Evolutionary conservation across 2,113 vertebrate species (phyloP), one percentile per base, ranked within the genome.

Genomic region (Struthio camelus): DNA sequence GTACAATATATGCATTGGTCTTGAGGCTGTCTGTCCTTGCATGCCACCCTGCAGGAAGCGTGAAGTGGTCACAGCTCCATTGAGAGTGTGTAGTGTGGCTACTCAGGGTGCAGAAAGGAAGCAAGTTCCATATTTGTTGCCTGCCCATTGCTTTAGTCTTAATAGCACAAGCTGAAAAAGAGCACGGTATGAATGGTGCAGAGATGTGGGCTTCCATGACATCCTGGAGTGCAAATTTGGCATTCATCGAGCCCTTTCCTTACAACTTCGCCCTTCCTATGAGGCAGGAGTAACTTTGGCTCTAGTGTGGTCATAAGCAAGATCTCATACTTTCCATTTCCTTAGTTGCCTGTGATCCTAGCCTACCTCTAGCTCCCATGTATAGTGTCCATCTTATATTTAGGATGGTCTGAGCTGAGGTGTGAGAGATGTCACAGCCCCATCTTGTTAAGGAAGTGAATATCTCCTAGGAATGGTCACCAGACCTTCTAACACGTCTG

Each of bases 21-120:
- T 82, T 89, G 65, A 87, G 84, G 19, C 85, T 91, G 80, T 53
- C 54, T 62, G 58, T 34, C 27, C 82, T 85, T 87, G 76, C 76
- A 16, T 42, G n/a, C 22, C 36, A 54, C 69, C 73, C 64, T 80
- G 69, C 81, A 89, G 75, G 51, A 77, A 91, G 36, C 30, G 6
- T 4, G 30, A 80, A 50, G 44, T 61, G 81, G 48, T 90, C 72
- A 3, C 53, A 59, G 62, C 44, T 67, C 79, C 40, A 27, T 38
- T 75, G 42, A 8, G 25, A 90, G 40, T 11, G 3, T 2, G 3
- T 65, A 22, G 36, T 36, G 16, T 2, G 8, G 0, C 51, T 40
- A 4, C 3, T 1, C 36, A 67, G n/a, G 51, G 53, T 83, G 62
- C 50, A 65, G 58, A 85, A 70, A 44, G 54, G 38, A 80, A 75